Evolutionary conservation across 2,113 vertebrate genomes (phyloP).

Genomic region (Cathartes aura): DNA sequence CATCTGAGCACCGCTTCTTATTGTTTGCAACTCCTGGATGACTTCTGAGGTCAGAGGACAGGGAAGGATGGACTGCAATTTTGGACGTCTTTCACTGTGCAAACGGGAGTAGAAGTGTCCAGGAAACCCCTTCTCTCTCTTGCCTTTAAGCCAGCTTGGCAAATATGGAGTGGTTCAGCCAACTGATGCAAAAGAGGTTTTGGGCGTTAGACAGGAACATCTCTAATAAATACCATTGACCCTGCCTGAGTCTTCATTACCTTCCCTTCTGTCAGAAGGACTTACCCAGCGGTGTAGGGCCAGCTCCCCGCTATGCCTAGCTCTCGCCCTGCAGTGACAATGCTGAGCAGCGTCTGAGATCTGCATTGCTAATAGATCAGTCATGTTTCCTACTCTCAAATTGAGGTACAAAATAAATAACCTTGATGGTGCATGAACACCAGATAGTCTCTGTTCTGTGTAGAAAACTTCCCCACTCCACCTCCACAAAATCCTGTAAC

Average conservation of each 20-base stretch:
- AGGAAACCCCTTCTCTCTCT: background rate
- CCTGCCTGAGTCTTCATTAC: background rate
- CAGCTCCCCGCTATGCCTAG: background rate
- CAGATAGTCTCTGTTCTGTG: background rate
- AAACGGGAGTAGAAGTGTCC: background rate
- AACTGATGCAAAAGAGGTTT: background rate
- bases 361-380: background rate
- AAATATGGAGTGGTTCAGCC: background rate
- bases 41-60: background rate
- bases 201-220: background rate
- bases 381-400: background rate
- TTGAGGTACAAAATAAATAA: background rate
- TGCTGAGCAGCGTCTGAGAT: rapidly evolving
- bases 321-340: background rate
- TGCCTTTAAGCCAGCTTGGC: background rate
- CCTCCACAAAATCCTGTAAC: background rate
- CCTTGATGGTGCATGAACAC: rapidly evolving
- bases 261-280: background rate
- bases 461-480: background rate
- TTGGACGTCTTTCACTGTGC: background rate
- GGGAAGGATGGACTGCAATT: background rate
- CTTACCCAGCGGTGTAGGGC: rapidly evolving
- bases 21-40: background rate
- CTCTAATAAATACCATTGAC: background rate
- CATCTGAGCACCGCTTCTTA: background rate